These are phyloP conservation scores for Heliocidaris tuberculata DNA, from an alignment of 35 echinoderm and acorn worm genomes.

Conservation along the genomic window DNA sequence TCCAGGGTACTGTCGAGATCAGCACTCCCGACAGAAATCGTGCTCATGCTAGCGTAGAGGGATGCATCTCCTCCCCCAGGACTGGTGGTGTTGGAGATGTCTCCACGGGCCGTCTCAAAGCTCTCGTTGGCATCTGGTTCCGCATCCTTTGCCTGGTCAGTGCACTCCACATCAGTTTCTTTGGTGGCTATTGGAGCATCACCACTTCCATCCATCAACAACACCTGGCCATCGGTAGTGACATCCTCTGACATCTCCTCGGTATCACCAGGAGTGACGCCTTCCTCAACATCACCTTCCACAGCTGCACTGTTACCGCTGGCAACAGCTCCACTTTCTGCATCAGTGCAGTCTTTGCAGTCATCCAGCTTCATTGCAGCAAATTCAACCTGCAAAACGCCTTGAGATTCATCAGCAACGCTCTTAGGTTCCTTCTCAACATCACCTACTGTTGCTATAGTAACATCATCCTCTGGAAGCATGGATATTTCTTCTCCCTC, in stretches of 20 bases:
- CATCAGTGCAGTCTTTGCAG: background rate
- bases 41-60: conserved; percentile 20
- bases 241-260: background rate
- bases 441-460: background rate
- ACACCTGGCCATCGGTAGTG: background rate
- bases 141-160: background rate
- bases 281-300: background rate
- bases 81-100: background rate
- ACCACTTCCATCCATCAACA: conserved; percentile 9
- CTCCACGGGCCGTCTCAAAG: conserved; percentile 23
- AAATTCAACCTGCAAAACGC: background rate
- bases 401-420: background rate
- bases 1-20: conserved; percentile 16
- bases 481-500: background rate
- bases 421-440: background rate
- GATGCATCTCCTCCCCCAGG: background rate
- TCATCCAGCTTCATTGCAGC: background rate
- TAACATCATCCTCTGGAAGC: background rate
- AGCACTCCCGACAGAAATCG: background rate
- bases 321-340: background rate
- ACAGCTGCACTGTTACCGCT: background rate
- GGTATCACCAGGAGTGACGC: background rate
- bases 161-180: background rate
- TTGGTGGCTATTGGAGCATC: background rate
- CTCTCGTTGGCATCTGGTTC: background rate